Conservation (phyloP, 1,140 invertebrate genomes). For the Zaprionus tsacasi region DNA sequence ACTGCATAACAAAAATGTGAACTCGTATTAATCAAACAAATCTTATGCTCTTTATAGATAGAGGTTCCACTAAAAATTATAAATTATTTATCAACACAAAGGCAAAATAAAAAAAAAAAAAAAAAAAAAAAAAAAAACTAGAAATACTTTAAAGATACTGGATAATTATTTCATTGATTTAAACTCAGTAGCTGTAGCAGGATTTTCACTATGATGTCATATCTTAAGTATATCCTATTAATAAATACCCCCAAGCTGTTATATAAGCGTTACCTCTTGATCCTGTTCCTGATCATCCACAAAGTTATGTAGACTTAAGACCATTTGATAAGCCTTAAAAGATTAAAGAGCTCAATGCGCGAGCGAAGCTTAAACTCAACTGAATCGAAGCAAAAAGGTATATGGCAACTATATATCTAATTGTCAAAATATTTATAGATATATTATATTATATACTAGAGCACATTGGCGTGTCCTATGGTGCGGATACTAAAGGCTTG, state of each 20-base stretch:
- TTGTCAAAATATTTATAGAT: not conserved
- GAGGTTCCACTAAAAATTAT: too few relatives aligned
- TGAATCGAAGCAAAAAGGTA: constrained; percentile 25
- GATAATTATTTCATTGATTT: too few relatives aligned
- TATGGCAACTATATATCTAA: constrained; percentile 16
- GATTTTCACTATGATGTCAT: too few relatives aligned
- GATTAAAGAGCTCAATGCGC: not conserved
- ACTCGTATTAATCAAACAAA: too few relatives aligned
- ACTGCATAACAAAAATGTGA: too few relatives aligned
- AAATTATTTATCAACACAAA: too few relatives aligned
- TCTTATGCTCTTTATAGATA: too few relatives aligned
- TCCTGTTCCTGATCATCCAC: constrained; percentile 45
- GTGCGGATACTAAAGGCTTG: constrained; percentile 5
- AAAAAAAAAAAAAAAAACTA: too few relatives aligned
- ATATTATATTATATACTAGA: not conserved
- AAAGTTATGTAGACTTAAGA: constrained; percentile 65
- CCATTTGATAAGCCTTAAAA: constrained; percentile 42
- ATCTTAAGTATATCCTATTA: not conserved
- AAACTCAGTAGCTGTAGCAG: too few relatives aligned
- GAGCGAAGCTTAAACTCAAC: constrained; percentile 26
- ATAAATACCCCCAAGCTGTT: not conserved
- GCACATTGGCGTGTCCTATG: constrained; percentile 6
- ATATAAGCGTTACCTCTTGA: constrained; percentile 46
- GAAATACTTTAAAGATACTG: too few relatives aligned
- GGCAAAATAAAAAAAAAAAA: too few relatives aligned